Conservation (phyloP, 1,140 invertebrate genomes). For the Ectropis grisescens region DNA sequence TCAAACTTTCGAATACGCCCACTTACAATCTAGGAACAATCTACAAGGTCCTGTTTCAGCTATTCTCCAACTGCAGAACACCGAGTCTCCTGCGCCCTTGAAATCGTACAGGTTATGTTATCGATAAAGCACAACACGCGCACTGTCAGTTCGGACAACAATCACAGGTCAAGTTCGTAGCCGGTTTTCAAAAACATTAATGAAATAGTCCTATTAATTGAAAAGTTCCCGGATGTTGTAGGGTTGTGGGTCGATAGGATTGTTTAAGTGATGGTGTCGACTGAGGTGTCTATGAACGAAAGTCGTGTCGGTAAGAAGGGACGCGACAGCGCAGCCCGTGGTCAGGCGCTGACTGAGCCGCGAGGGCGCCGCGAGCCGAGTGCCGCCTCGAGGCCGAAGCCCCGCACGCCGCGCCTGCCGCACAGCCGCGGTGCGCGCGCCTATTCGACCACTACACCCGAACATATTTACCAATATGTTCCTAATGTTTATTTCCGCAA, state of each 20-base stretch:
- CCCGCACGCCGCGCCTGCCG: slow-evolving; percentile 24
- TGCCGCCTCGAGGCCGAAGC: slow-evolving; percentile 30
- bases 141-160: slow-evolving; percentile 60
- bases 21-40: slow-evolving; percentile 56
- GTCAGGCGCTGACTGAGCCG: slow-evolving; percentile 43
- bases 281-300: slow-evolving; percentile 30
- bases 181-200: slow-evolving; percentile 24
- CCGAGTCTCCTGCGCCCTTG: slow-evolving; percentile 50
- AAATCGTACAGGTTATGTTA: slow-evolving; percentile 67
- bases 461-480: slow-evolving; percentile 2
- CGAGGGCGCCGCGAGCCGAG: slow-evolving; percentile 48
- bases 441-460: slow-evolving; percentile 34
- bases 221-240: slow-evolving; percentile 25
- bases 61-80: slow-evolving; percentile 50
- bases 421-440: slow-evolving; percentile 44
- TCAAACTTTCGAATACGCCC: slow-evolving; percentile 69
- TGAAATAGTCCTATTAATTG: slow-evolving; percentile 19
- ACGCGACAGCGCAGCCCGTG: slow-evolving; percentile 26
- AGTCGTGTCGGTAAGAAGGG: slow-evolving; percentile 20
- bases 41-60: slow-evolving; percentile 32
- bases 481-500: too few relatives aligned
- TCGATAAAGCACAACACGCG: slow-evolving; percentile 66
- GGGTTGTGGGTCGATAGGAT: slow-evolving; percentile 13
- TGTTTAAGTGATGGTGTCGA: slow-evolving; percentile 33
- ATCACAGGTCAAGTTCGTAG: slow-evolving; percentile 55